Percentiles rank a stretch among this genome's conserved stretches.
Evolutionary conservation across 2,888 invertebrate species (phyloP).

Genomic region (Hedya salicella): DNA sequence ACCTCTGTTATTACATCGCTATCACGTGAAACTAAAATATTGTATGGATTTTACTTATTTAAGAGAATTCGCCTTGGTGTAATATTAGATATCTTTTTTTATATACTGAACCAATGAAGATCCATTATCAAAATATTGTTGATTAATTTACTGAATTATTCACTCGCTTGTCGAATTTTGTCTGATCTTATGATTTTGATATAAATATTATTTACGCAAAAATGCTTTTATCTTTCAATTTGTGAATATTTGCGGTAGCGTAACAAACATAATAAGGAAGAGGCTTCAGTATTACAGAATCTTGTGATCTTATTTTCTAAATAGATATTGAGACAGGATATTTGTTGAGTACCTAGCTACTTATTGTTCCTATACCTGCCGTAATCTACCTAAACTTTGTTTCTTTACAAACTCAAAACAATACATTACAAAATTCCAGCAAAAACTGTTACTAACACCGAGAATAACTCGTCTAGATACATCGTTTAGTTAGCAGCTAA

Average conservation of each 20-base stretch:
- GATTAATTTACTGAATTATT: not conserved
- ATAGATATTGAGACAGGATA: not conserved
- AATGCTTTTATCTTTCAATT: constrained; percentile 12
- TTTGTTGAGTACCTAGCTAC: not conserved
- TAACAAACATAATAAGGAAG: not conserved
- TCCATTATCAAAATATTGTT: not conserved
- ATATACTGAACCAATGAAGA: no score
- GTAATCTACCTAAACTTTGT: not conserved
- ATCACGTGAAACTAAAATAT: no score
- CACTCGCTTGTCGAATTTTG: constrained; percentile 4
- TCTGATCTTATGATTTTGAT: not conserved
- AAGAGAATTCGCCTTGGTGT: no score
- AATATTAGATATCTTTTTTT: no score
- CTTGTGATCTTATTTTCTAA: not conserved
- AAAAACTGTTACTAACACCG: constrained; percentile 38
- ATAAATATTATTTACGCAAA: not conserved
- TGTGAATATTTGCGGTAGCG: not conserved
- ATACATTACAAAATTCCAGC: constrained; percentile 29
- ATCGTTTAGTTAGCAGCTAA: constrained; percentile 38
- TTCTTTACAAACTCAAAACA: constrained; percentile 18
- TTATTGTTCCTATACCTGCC: not conserved
- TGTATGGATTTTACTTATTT: no score
- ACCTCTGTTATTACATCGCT: no score
- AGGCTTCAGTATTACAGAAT: not conserved
- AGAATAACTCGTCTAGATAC: constrained; percentile 41